These are phyloP conservation scores for Craseonycteris thonglongyai DNA, from an alignment of 2,113 vertebrate species.

Conservation along the genomic window DNA sequence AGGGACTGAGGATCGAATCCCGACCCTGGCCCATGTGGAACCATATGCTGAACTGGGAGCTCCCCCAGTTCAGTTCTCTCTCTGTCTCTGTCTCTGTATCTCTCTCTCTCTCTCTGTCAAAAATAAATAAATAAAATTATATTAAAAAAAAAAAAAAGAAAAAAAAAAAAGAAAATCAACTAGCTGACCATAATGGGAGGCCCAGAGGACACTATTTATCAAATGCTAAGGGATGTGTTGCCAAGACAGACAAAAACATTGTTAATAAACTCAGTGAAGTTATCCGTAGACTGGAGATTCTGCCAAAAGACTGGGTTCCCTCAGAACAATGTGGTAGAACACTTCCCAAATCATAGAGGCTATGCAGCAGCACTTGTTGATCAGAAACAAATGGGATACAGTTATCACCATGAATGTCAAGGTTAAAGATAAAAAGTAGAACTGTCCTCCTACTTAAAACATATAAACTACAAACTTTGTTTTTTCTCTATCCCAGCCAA, in stretches of 20 bases:
- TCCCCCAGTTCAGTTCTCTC: too few species aligned
- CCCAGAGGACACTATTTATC: background rate
- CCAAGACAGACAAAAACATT: background rate
- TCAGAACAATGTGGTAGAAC: background rate
- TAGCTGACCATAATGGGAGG: too few species aligned
- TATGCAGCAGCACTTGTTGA: too few species aligned
- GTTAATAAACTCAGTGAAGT: background rate
- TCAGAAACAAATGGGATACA: background rate
- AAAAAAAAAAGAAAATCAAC: too few species aligned
- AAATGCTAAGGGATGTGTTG: background rate
- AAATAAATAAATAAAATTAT: too few species aligned
- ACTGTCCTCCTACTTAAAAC: background rate
- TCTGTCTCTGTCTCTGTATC: too few species aligned
- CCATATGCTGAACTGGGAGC: too few species aligned
- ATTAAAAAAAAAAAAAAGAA: too few species aligned
- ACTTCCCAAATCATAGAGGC: background rate
- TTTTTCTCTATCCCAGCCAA: background rate
- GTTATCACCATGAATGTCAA: background rate
- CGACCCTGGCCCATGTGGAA: too few species aligned
- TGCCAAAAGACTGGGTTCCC: background rate
- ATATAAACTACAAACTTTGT: background rate
- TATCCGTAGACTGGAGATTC: background rate
- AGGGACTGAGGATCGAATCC: too few species aligned
- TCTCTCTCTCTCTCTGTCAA: too few species aligned
- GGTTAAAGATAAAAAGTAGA: background rate